A percentile compares a stretch with the other conserved stretches of the same genome.
Conservation (phyloP, 1,140 invertebrate genomes). For the Orchesella cincta region DNA sequence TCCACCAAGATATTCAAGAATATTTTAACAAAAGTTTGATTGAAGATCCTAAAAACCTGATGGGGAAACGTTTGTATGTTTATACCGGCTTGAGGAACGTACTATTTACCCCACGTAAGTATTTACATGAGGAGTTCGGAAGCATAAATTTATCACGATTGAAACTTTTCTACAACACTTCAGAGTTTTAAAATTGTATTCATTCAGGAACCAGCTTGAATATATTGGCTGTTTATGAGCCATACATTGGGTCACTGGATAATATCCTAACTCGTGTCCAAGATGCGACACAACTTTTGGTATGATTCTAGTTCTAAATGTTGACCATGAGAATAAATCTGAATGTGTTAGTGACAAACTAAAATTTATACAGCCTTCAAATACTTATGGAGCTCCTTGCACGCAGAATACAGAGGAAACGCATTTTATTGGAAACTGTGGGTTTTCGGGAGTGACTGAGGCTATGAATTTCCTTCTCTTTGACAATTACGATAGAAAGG, state of each 20-base stretch:
- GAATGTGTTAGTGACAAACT: not conserved
- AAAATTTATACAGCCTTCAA: not conserved
- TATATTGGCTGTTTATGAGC: constrained; percentile 22
- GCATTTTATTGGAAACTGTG: constrained; percentile 26
- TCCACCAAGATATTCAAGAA: constrained; percentile 7
- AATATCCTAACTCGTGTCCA: constrained; percentile 1
- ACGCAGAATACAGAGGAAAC: not conserved
- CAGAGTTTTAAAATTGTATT: not conserved
- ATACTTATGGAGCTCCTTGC: constrained; percentile 5
- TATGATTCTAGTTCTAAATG: not conserved
- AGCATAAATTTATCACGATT: not conserved
- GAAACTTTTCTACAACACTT: not conserved
- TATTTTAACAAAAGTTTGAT: not conserved
- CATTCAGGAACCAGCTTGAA: constrained; percentile 7
- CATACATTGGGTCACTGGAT: not conserved
- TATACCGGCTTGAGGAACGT: constrained; percentile 21
- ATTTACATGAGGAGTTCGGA: too few relatives aligned
- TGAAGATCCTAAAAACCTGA: constrained; percentile 18
- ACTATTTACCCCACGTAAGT: constrained; percentile 10
- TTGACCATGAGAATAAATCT: not conserved
- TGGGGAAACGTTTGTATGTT: not conserved
- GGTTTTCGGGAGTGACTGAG: constrained; percentile 12
- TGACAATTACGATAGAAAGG: not conserved
- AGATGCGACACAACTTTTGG: constrained; percentile 15
- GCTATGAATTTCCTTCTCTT: constrained; percentile 3